These are phyloP conservation scores for Campylomormyrus numenius DNA, from an alignment of 2,113 vertebrate species.

Conservation along the genomic window DNA sequence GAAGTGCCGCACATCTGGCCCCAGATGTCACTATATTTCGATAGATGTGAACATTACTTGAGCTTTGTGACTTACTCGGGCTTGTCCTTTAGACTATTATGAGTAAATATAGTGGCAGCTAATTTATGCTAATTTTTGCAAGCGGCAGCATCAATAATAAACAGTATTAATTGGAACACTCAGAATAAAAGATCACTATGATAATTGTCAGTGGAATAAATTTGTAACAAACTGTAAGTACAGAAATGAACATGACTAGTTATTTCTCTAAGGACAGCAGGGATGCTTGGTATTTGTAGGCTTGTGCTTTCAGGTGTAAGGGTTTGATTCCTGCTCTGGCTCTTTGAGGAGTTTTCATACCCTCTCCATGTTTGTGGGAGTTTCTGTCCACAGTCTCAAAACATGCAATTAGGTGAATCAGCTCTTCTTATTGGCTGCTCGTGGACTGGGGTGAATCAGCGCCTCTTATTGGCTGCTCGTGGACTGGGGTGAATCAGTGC, in stretches of 20 bases:
- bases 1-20: slow-evolving; percentile 32
- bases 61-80: neutral
- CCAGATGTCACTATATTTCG: slow-evolving; percentile 21
- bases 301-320: neutral
- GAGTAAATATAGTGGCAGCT: neutral
- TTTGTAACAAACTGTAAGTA: neutral
- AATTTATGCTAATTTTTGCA: neutral
- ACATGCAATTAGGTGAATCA: neutral
- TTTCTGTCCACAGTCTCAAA: neutral
- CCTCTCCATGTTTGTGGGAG: neutral
- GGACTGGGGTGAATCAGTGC: neutral
- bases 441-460: neutral
- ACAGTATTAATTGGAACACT: neutral
- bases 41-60: neutral
- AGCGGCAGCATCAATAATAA: neutral
- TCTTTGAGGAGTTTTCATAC: neutral
- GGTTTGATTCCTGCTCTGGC: neutral
- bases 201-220: neutral
- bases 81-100: neutral
- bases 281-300: neutral
- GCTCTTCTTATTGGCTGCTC: neutral
- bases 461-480: neutral
- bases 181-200: neutral
- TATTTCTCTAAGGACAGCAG: neutral
- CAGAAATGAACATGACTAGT: neutral